Base-by-base conservation (phyloP, 2,797 vertebrate genomes). In the Paratrypauchen microcephalus region DNA sequence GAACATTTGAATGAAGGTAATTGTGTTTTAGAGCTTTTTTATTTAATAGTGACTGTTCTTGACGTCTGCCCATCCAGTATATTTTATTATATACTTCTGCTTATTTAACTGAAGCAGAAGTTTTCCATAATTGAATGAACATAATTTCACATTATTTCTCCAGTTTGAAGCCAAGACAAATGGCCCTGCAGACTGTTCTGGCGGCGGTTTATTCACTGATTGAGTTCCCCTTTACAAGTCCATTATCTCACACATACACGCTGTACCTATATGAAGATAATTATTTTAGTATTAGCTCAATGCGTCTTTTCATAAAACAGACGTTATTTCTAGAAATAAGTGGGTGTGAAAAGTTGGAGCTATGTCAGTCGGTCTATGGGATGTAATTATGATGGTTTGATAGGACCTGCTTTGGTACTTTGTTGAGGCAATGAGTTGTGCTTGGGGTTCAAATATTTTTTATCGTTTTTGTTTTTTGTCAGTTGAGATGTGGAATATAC, bases 321-420 rank as follows among this genome's bases (percentile, higher is more conserved):
- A 21, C 45, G 61, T 45, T 41, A 19, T 32, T 36, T 72, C 26
- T 66, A 13, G 4, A 39, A 50, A 15, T 55, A 72, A 72, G 54
- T 57, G 70, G 2, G 52, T 54, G 32, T 36, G 39, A n/a, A 39
- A 77, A 62, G 71, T 54, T 67, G 67, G 63, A 78, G 74, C 24
- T 69, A 48, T 2, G 32, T 36, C 21, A 15, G 39, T 5, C 1
- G 54, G 19, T 68, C 30, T 32, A 32, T 62, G 66, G 8, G 30
- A 9, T 60, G 3, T 36, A 23, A 68, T 65, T 21, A 73, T 54
- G 32, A 72, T 39, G 21, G 16, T 59, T 70, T 56, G 56, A 75
- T 47, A 30, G 47, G 56, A 66, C 1, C 52, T 23, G 6, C 28
- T 59, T 59, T 32, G 57, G 26, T n/a, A 0, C 45, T 23, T 24